A percentile compares a stretch with the other conserved stretches of the same genome.
phyloP scores from a whole-genome alignment of 2,113 vertebrate genomes.

The Pantherophis guttatus region DNA sequence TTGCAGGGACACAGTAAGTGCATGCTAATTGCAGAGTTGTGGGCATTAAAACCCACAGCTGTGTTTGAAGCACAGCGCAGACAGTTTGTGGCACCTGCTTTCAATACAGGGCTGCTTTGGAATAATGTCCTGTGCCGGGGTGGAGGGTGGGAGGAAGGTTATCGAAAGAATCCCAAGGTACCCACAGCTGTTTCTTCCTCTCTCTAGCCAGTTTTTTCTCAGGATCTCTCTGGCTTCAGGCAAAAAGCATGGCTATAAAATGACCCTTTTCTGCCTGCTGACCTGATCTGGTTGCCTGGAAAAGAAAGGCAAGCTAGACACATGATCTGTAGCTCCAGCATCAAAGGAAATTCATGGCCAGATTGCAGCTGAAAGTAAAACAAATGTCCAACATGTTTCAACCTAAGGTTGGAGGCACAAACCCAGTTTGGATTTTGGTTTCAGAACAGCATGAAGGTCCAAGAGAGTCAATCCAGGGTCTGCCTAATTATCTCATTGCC shows the following conservation, averaged over 20 bases:
- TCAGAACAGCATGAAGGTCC: not conserved
- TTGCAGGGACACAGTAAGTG: not conserved
- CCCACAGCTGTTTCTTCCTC: not conserved
- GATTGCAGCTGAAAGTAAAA: not conserved
- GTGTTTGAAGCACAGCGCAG: not conserved
- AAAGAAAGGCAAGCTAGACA: not conserved
- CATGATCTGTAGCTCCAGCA: not conserved
- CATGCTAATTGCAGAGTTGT: not conserved
- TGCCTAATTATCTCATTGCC: not conserved
- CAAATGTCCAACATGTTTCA: not conserved
- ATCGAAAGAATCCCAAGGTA: not conserved
- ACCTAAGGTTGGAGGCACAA: not conserved
- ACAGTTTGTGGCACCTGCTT: not conserved
- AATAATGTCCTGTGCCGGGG: not conserved
- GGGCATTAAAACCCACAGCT: not conserved
- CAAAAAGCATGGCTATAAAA: not conserved
- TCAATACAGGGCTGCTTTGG: not conserved
- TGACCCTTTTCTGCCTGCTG: not conserved
- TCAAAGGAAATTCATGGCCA: not conserved
- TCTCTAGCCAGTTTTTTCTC: not conserved
- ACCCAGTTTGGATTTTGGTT: not conserved
- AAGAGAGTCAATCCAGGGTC: not conserved
- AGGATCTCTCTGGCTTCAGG: not conserved
- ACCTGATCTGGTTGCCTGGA: not conserved
- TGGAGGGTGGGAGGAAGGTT: not conserved